phyloP scores from a whole-genome alignment of 1,140 invertebrate species.

The Elymnias hypermnestra region DNA sequence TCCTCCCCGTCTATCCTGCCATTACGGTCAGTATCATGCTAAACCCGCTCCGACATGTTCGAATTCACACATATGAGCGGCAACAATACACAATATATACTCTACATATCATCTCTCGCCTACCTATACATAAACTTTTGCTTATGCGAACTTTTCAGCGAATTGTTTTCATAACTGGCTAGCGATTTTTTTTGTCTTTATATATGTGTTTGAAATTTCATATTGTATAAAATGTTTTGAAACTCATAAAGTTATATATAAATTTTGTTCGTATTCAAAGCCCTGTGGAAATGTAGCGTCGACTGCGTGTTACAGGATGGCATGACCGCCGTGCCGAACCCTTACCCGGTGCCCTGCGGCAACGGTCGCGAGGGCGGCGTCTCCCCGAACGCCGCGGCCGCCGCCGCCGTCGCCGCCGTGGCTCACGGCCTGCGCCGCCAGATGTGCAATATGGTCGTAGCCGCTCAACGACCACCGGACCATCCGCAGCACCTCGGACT shows the following conservation, averaged over 20 bases:
- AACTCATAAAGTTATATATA: no score
- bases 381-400: slow-evolving; percentile 82
- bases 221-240: no score
- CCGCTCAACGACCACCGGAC: slow-evolving; percentile 59
- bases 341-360: slow-evolving; percentile 68
- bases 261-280: no score
- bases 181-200: slow-evolving; percentile 24
- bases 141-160: slow-evolving; percentile 38
- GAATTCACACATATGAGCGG: no score
- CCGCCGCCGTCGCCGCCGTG: slow-evolving; percentile 84
- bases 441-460: slow-evolving; percentile 72
- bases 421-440: slow-evolving; percentile 78
- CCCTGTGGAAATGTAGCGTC: no score
- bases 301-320: slow-evolving; percentile 36
- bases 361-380: slow-evolving; percentile 78
- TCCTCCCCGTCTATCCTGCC: slow-evolving; percentile 63
- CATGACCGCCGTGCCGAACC: slow-evolving; percentile 52
- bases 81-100: no score
- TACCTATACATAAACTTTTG: no score
- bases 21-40: slow-evolving; percentile 66
- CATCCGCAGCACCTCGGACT: slow-evolving; percentile 54
- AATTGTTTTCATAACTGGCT: slow-evolving; percentile 19
- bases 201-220: no score
- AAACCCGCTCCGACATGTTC: slow-evolving; percentile 10
- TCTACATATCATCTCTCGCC: no score